Percentiles rank a stretch among this genome's conserved stretches.
These are phyloP conservation scores for Protonemura montana DNA, from an alignment of 2,888 invertebrate species.

Conservation along the genomic window DNA sequence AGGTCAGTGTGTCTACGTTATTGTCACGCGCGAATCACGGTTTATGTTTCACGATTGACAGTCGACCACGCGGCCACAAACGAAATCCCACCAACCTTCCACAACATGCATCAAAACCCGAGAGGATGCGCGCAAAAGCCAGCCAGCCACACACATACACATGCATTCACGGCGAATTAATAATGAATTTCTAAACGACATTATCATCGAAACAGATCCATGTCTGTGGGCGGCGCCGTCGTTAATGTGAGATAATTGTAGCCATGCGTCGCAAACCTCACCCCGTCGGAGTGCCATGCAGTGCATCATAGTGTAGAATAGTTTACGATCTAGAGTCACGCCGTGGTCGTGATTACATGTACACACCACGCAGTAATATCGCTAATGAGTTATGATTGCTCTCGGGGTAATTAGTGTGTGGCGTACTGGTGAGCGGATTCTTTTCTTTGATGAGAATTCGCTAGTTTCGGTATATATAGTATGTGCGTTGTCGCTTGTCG, in stretches of 20 bases:
- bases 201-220: not conserved
- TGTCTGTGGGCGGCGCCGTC: not conserved
- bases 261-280: not conserved
- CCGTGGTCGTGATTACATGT: too few relatives aligned
- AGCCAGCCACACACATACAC: not conserved
- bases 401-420: not conserved
- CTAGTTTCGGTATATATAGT: not conserved
- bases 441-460: not conserved
- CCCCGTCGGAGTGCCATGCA: too few relatives aligned
- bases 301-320: too few relatives aligned
- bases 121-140: not conserved
- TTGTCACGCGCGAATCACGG: not conserved
- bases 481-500: too few relatives aligned
- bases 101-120: not conserved
- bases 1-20: not conserved
- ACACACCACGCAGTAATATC: not conserved
- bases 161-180: not conserved
- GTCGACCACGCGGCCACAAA: not conserved
- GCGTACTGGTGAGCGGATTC: not conserved
- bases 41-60: not conserved
- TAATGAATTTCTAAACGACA: not conserved
- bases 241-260: not conserved
- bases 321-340: too few relatives aligned
- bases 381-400: conserved; percentile 4
- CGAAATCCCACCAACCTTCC: too few relatives aligned